Conservation (phyloP, 2,113 vertebrate species). For the Hippocampus abdominalis region DNA sequence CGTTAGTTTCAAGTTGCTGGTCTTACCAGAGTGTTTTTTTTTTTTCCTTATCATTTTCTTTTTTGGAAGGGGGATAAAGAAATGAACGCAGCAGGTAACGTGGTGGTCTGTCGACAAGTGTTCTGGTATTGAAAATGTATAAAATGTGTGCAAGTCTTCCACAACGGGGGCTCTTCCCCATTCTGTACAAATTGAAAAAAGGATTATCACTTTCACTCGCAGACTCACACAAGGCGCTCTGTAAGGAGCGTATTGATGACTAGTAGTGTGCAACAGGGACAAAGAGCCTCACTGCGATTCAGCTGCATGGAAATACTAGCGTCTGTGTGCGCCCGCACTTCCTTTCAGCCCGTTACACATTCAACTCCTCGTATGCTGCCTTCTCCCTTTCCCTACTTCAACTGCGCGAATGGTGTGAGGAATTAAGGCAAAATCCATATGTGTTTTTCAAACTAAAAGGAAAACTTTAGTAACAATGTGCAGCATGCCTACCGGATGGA, state of each 20-base stretch:
- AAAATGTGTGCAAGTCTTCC: conserved; percentile 11
- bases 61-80: background rate
- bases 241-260: conserved; percentile 32
- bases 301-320: conserved; percentile 40
- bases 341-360: conserved; percentile 14
- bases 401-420: background rate
- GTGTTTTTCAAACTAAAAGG: background rate
- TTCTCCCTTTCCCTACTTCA: background rate
- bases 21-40: background rate
- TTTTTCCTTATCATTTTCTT: background rate
- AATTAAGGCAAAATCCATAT: background rate
- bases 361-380: conserved; percentile 12
- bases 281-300: conserved; percentile 30
- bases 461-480: background rate
- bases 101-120: background rate
- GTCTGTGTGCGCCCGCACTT: background rate
- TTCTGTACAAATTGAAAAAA: conserved; percentile 25
- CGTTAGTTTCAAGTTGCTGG: background rate
- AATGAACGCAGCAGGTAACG: background rate
- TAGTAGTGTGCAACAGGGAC: conserved; percentile 29
- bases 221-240: conserved; percentile 14
- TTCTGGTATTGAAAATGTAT: conserved; percentile 5
- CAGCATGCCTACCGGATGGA: background rate
- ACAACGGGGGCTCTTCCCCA: conserved; percentile 22
- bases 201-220: conserved; percentile 31